Percentiles rank a stretch among this genome's conserved stretches.
Conservation (phyloP, 2,113 vertebrate species). For the Canis aureus region DNA sequence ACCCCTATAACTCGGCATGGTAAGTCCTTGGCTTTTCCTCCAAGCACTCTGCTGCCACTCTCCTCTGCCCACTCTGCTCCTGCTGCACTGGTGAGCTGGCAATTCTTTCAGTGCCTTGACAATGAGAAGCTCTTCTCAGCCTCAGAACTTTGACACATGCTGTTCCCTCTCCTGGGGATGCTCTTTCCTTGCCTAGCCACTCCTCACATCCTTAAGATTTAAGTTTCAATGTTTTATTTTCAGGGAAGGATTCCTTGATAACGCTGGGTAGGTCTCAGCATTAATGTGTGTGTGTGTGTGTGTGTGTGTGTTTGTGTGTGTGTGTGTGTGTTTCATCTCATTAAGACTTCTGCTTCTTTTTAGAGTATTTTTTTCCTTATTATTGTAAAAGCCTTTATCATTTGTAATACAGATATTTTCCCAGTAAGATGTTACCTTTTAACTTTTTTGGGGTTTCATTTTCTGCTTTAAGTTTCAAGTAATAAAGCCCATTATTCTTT, state of each 20-base stretch:
- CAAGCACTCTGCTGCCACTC: background rate
- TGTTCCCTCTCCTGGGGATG: background rate
- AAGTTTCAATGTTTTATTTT: background rate
- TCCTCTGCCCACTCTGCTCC: background rate
- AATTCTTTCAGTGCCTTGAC: background rate
- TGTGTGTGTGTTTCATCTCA: background rate
- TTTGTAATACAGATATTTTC: background rate
- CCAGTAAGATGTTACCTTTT: background rate
- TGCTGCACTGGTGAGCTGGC: background rate
- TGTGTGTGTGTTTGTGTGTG: too few species aligned
- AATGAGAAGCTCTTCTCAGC: background rate
- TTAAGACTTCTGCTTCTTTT: background rate
- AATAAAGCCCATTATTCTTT: background rate
- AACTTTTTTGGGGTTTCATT: background rate
- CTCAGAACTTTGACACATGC: background rate
- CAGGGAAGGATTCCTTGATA: background rate
- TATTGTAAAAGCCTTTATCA: background rate
- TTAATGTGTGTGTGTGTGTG: background rate
- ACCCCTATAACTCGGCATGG: background rate
- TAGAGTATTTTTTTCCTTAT: background rate
- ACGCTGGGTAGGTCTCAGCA: background rate
- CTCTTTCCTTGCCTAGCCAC: background rate
- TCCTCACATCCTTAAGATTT: background rate
- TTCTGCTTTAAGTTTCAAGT: conserved; percentile 17
- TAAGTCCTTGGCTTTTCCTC: background rate